phyloP scores from a whole-genome alignment of 2,797 vertebrate genomes.

The Argyrosomus regius region DNA sequence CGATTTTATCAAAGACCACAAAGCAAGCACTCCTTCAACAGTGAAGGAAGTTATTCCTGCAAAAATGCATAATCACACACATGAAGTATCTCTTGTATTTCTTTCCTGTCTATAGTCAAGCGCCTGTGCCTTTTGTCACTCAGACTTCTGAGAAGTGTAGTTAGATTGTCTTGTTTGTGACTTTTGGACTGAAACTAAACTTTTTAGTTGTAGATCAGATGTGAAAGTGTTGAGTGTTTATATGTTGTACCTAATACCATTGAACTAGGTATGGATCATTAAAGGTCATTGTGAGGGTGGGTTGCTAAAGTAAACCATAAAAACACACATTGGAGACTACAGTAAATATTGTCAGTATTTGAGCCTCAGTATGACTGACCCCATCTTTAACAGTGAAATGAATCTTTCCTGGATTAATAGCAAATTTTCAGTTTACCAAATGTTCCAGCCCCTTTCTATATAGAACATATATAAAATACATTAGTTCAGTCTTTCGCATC shows the following conservation, averaged over 20 bases:
- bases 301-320: neutral
- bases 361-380: too few species aligned
- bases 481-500: neutral
- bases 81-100: neutral
- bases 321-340: neutral
- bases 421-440: neutral
- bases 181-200: constrained; percentile 2
- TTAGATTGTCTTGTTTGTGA: neutral
- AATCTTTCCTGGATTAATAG: neutral
- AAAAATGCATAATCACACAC: neutral
- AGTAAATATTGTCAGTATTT: too few species aligned
- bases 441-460: neutral
- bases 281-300: neutral
- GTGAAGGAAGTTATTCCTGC: neutral
- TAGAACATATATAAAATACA: neutral
- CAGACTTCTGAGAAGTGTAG: neutral
- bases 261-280: neutral
- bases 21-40: neutral
- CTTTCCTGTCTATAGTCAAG: neutral
- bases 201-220: neutral
- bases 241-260: constrained; percentile 6
- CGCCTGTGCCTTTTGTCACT: neutral
- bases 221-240: neutral
- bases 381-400: too few species aligned
- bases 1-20: neutral